These are phyloP conservation scores for Pluvianellus socialis DNA, from an alignment of 2,113 vertebrate species.

Conservation along the genomic window DNA sequence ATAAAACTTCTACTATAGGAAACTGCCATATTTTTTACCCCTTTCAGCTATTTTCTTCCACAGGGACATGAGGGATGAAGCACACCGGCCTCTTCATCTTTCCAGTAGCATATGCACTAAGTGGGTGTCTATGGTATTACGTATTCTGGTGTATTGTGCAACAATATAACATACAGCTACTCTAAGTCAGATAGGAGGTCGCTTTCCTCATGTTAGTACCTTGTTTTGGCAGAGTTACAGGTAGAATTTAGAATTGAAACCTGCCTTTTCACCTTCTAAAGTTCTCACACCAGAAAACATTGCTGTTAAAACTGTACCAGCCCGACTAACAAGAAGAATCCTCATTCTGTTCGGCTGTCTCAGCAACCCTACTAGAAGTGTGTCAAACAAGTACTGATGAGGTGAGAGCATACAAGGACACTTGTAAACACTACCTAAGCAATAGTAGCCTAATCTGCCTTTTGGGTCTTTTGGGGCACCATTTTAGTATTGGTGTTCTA, in stretches of 20 bases:
- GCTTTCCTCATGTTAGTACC: background rate
- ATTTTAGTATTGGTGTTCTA: background rate
- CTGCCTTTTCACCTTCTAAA: background rate
- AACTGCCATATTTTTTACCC: background rate
- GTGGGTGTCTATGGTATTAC: fast-evolving
- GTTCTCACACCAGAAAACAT: background rate
- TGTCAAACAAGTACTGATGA: background rate
- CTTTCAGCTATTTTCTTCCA: background rate
- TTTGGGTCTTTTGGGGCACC: background rate
- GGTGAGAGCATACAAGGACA: background rate
- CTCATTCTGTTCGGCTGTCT: background rate
- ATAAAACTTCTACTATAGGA: background rate
- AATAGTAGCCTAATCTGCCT: background rate
- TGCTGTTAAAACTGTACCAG: background rate
- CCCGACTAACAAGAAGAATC: background rate
- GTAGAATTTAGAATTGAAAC: background rate
- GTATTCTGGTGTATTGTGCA: background rate
- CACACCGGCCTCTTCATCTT: background rate
- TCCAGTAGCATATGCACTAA: background rate
- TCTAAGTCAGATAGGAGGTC: background rate
- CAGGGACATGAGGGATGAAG: background rate
- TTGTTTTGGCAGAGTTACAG: background rate
- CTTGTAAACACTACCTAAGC: background rate
- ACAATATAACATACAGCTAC: background rate
- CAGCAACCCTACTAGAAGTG: background rate